Base-by-base conservation (phyloP, 2,888 invertebrate species). In the Blastobasis adustella region DNA sequence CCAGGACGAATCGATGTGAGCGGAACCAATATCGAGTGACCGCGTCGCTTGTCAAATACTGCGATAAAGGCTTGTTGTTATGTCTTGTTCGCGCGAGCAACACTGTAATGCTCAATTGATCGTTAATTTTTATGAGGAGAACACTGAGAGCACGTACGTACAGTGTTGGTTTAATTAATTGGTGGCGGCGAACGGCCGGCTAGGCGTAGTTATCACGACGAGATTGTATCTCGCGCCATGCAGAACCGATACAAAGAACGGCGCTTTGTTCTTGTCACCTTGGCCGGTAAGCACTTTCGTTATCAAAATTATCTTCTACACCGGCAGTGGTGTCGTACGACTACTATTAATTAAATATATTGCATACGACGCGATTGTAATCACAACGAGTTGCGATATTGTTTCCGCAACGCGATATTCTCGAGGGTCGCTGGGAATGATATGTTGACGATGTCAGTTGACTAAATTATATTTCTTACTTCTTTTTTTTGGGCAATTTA, bases 21-120 rank as follows among this genome's bases (percentile, higher is more conserved):
- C 53, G 58, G 54, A 58, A 55, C 23, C 23, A 23, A 23, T 23
- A 23, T 53, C 54, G 49, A 55, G 51, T 51, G 55, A 58, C 58
- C 64, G 63, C 64, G 65, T 65, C 57, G 54, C 61, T 65, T 60
- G 59, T 63, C 59, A 62, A 54, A 46, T 47, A 23, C 23, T 23
- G 23, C 23, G 23, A 23, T 23, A 23, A 23, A 23, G 23, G 23
- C 23, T 23, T 23, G 23, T 23, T 23, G 23, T 23, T 23, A 23
- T 23, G 50, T 50, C 50, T 53, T 54, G 50, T 50, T 54, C 49
- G 50, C 47, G 37, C 45, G 50, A n/a, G 10, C 46, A 51, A 48
- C 52, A 56, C 52, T 54, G 57, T 52, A 58, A 61, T 54, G 58
- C 54, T 50, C 56, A 58, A 58, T 60, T 59, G 56, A 58, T 55